A percentile compares a stretch with the other conserved stretches of the same genome.
phyloP scores from a whole-genome alignment of 2,797 vertebrate genomes.

The Schizothorax lantsangensis region DNA sequence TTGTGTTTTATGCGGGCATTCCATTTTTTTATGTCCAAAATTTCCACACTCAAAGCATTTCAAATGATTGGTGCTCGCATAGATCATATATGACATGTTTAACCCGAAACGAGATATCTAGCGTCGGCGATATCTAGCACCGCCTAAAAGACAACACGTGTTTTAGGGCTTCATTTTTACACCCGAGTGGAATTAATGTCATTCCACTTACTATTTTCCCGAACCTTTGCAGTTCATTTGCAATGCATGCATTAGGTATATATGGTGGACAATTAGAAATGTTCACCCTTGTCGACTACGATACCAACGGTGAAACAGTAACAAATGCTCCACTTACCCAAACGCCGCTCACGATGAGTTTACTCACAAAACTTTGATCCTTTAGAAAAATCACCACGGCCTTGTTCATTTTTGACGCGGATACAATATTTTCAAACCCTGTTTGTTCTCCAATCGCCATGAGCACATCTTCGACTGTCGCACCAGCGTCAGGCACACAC shows the following conservation, averaged over 20 bases:
- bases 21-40: neutral
- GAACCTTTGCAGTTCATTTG: neutral
- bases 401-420: neutral
- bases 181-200: neutral
- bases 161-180: constrained; percentile 9
- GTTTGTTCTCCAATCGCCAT: neutral
- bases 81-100: neutral
- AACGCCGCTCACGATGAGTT: neutral
- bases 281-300: neutral
- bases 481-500: neutral
- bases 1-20: neutral
- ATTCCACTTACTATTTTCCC: constrained; percentile 5
- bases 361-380: neutral
- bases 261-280: neutral
- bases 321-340: constrained; percentile 8
- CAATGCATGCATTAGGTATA: neutral
- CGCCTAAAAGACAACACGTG: neutral
- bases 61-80: neutral
- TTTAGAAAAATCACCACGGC: neutral
- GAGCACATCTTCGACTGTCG: neutral
- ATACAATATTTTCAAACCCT: neutral
- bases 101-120: neutral
- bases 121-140: neutral
- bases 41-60: neutral
- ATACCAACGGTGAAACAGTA: too few species aligned